phyloP scores from a whole-genome alignment of 2,113 vertebrate genomes.

The Danionella cerebrum region DNA sequence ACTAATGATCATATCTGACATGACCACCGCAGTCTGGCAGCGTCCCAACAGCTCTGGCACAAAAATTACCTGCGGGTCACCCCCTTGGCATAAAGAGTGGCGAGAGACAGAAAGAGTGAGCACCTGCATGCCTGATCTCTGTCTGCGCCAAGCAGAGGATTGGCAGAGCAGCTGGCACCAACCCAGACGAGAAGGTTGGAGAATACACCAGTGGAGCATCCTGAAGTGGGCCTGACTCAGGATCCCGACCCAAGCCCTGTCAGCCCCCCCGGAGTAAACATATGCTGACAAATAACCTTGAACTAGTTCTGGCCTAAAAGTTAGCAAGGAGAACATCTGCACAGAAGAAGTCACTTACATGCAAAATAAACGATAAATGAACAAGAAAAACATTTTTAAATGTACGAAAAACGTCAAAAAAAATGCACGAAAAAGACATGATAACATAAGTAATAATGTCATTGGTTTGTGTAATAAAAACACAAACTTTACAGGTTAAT shows the following conservation, averaged over 20 bases:
- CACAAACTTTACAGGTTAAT: no score
- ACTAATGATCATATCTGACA: slow-evolving; percentile 26
- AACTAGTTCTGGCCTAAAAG: slow-evolving; percentile 32
- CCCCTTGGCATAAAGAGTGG: slow-evolving; percentile 48
- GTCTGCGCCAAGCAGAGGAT: slow-evolving; percentile 20
- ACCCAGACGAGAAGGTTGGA: slow-evolving; percentile 49
- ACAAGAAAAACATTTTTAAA: no score
- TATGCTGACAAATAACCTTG: slow-evolving; percentile 32
- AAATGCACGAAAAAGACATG: no score
- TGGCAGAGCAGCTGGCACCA: slow-evolving; percentile 46
- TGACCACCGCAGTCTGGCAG: slow-evolving; percentile 45
- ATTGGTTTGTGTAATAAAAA: no score
- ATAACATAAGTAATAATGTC: no score
- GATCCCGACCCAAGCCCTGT: slow-evolving; percentile 40
- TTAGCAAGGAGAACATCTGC: slow-evolving; percentile 6
- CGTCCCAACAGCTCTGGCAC: slow-evolving; percentile 47
- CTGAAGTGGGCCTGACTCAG: slow-evolving; percentile 46
- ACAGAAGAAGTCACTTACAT: no score
- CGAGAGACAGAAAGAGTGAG: slow-evolving; percentile 37
- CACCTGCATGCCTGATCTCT: slow-evolving; percentile 41
- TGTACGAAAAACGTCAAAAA: no score
- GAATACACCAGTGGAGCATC: slow-evolving; percentile 47
- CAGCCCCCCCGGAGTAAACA: slow-evolving; percentile 36
- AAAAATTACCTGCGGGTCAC: slow-evolving; percentile 45
- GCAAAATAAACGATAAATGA: no score